Evolutionary conservation across 2,113 vertebrate genomes (phyloP).

Genomic region (Caretta caretta): DNA sequence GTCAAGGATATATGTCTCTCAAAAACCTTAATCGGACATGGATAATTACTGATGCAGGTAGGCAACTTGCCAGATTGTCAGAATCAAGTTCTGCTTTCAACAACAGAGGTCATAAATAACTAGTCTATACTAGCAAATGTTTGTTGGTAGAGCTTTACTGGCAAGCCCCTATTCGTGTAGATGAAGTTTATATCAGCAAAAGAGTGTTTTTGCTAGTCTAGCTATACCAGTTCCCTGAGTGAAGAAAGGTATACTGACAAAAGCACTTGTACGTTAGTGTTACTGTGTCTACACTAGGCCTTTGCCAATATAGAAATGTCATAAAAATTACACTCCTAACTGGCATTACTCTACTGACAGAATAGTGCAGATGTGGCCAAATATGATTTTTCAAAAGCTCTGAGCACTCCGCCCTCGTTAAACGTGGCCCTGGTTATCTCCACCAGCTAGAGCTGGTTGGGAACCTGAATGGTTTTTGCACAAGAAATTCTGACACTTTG

Average conservation of each 20-base stretch:
- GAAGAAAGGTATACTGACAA: background rate
- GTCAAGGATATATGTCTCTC: background rate
- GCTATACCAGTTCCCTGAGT: background rate
- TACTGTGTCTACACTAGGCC: background rate
- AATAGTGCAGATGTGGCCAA: background rate
- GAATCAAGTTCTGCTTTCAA: background rate
- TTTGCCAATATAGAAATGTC: background rate
- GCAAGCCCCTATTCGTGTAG: background rate
- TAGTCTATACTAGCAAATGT: background rate
- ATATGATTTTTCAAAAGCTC: background rate
- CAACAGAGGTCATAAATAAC: background rate
- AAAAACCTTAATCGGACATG: background rate
- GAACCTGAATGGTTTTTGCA: background rate
- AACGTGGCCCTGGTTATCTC: background rate
- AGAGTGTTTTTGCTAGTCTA: background rate
- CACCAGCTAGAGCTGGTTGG: background rate
- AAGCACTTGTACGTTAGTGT: background rate
- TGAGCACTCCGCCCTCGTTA: background rate
- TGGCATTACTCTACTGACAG: background rate
- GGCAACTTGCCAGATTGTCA: background rate
- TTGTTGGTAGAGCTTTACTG: background rate
- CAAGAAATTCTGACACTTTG: background rate
- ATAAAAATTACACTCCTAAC: background rate
- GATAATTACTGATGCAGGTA: background rate
- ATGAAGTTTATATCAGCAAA: background rate